phyloP scores from a whole-genome alignment of 2,888 invertebrate genomes.

The Steinernema carpocapsae region DNA sequence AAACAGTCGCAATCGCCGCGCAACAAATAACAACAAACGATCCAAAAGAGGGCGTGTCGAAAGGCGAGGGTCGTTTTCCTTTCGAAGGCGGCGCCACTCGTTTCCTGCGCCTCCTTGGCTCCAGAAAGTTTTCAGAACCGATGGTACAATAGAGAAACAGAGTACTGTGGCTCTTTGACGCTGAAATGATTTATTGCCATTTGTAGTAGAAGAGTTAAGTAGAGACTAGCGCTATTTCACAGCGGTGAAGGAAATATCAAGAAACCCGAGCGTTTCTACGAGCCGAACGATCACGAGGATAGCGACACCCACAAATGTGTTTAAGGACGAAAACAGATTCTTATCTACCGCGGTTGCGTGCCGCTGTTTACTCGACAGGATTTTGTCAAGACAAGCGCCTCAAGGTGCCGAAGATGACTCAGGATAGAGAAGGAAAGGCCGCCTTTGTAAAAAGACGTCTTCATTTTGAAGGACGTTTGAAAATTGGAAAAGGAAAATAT shows the following conservation, averaged over 20 bases:
- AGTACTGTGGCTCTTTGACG: no score
- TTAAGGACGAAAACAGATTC: slow-evolving; percentile 11
- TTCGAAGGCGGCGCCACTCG: no score
- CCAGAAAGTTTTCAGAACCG: no score
- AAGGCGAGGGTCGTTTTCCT: background rate
- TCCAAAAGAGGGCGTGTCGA: background rate
- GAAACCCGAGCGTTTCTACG: background rate
- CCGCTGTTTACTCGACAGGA: background rate
- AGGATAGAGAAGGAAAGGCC: background rate
- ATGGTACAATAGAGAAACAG: no score
- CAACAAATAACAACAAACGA: slow-evolving; percentile 28
- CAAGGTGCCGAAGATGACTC: background rate
- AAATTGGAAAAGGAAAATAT: background rate
- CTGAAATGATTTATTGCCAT: background rate
- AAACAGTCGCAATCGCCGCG: slow-evolving; percentile 29
- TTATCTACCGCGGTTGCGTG: background rate
- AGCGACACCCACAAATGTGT: background rate
- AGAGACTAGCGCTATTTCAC: no score
- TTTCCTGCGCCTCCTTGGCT: no score
- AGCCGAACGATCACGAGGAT: background rate
- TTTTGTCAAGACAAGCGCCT: background rate
- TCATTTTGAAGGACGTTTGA: background rate
- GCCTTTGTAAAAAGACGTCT: background rate
- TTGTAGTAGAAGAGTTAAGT: no score
- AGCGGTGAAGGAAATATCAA: no score